Base-by-base conservation (phyloP, 2,797 vertebrate genomes). In the Sebastes iracundus region DNA sequence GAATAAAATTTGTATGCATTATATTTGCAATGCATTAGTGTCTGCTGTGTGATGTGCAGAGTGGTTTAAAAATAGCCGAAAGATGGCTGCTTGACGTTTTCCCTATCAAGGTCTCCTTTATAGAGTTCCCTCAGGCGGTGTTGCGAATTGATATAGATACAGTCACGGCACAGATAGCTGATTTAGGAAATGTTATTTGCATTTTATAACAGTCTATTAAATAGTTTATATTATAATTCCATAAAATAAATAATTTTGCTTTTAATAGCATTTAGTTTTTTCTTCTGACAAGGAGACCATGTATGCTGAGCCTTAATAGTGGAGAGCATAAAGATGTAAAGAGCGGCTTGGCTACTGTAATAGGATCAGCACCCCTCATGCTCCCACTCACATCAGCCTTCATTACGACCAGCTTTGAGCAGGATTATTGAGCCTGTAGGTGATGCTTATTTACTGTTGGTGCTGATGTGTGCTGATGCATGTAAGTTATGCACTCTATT, bases 301-400 rank as follows among this genome's bases (percentile, higher is more conserved):
- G 23, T 28, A 60, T 71, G 69, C 38, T 23, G 60, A 82, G 22
- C 58, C 30, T 53, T 53, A 53, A 49, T 4, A 62, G 60, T 28
- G 25, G 18, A 75, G 38, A 65, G 35, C 23, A 55, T 67, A 74
- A 75, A 86, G 84, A 88, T 83, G 85, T 65, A 79, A 80, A 79
- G 83, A 71, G 73, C 65, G 1, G 84, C 84, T 85, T 80, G 81
- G 77, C 49, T 69, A 2, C 71, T 82, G 69, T 93, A 94, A 94
- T 90, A 86, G 93, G 90, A 94, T 94, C 88, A 94, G 30, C 83
- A 79, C 75, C 85, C 89, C 81, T 87, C 82, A 74, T 73, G 72
- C 82, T 74, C 87, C 79, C 76, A 84, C 82, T 85, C 80, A 74
- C 85, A 82, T 79, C 77, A 79, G 69, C 70, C 84, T 72, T 91